Conservation (phyloP, 2,113 vertebrate species). For the Oncorhynchus keta region DNA sequence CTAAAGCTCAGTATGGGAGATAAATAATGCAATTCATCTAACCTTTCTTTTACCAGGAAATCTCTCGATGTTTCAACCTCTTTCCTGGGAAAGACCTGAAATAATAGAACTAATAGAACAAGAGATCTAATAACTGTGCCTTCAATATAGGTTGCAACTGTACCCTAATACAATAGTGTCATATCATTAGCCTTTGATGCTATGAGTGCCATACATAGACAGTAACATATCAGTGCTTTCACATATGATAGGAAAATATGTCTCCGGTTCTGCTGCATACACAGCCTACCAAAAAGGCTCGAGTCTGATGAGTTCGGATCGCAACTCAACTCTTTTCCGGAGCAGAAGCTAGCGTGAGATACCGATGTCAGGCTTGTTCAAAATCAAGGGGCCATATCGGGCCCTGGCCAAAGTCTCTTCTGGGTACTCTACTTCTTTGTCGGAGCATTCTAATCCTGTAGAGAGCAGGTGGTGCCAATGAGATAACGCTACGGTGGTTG, state of each 20-base stretch:
- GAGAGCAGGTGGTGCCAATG: slow-evolving; percentile 46
- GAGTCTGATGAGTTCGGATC: background rate
- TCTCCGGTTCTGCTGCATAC: background rate
- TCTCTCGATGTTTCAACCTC: background rate
- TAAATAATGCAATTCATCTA: slow-evolving; percentile 18
- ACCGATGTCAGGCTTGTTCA: slow-evolving; percentile 18
- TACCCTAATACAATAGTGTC: background rate
- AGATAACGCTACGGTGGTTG: slow-evolving; percentile 42
- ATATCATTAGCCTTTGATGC: background rate
- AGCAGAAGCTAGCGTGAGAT: slow-evolving; percentile 3
- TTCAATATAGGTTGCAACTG: background rate
- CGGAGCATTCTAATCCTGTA: slow-evolving; percentile 35
- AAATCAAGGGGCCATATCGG: slow-evolving; percentile 35
- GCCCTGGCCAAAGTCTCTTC: slow-evolving; percentile 35
- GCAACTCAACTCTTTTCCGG: background rate
- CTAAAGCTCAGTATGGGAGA: slow-evolving; percentile 29
- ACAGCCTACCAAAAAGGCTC: background rate
- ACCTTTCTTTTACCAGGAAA: slow-evolving; percentile 32
- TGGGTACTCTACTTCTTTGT: background rate
- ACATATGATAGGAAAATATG: background rate
- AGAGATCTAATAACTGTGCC: background rate
- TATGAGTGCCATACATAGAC: background rate
- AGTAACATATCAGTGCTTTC: background rate
- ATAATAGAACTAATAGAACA: background rate
- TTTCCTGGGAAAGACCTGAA: background rate